These are phyloP conservation scores for Oegoconia quadripuncta DNA, from an alignment of 2,888 invertebrate species.

Conservation along the genomic window DNA sequence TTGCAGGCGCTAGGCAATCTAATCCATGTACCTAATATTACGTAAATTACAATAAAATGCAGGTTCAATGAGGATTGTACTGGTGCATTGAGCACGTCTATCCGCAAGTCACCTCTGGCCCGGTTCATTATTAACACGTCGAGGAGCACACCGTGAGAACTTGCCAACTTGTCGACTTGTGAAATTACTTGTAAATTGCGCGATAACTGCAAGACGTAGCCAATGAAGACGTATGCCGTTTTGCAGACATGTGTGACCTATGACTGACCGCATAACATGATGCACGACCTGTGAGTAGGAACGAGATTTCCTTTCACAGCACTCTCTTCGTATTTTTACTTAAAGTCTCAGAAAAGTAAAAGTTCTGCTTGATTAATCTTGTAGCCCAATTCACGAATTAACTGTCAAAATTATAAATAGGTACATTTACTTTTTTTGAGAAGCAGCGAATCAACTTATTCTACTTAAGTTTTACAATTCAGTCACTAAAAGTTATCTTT, in stretches of 20 bases:
- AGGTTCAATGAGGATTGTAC: conserved; percentile 3
- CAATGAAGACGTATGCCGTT: conserved; percentile 27
- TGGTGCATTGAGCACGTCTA: conserved; percentile 29
- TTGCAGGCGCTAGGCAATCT: no score
- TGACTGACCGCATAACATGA: conserved; percentile 1
- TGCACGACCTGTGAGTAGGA: not conserved
- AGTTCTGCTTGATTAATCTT: no score
- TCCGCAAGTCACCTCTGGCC: conserved; percentile 34
- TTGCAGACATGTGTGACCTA: conserved; percentile 11
- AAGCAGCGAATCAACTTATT: no score
- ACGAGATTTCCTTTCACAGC: no score
- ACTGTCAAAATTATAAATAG: no score
- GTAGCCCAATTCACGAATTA: no score
- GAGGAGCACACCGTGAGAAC: conserved; percentile 29
- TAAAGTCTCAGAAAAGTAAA: no score
- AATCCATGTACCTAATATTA: not conserved
- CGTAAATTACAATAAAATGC: conserved; percentile 1
- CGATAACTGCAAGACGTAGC: conserved; percentile 25
- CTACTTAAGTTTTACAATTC: no score
- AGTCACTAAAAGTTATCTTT: no score
- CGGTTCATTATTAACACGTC: conserved; percentile 36
- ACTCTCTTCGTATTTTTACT: no score
- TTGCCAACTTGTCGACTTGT: conserved; percentile 24
- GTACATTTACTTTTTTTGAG: no score
- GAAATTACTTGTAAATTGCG: conserved; percentile 50